Percentiles rank a stretch among this genome's conserved stretches.
phyloP scores from a whole-genome alignment of 2,888 invertebrate species.

The Euplagia quadripunctaria region DNA sequence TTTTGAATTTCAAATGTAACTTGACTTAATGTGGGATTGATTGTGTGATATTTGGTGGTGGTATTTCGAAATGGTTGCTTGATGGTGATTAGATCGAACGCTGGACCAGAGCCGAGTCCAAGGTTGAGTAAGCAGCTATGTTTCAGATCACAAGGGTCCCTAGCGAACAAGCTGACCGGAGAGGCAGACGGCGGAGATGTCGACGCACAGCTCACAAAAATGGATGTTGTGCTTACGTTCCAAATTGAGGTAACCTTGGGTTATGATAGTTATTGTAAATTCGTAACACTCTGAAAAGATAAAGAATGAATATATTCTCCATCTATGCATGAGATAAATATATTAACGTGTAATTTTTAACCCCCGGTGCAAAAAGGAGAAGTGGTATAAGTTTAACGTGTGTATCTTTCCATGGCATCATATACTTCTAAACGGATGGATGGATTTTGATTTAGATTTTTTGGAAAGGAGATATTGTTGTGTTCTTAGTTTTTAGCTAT shows the following conservation, averaged over 20 bases:
- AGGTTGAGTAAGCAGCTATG: constrained; percentile 88
- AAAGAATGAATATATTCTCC: too few relatives aligned
- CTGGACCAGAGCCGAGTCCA: constrained; percentile 86
- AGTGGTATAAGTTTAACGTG: too few relatives aligned
- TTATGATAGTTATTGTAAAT: not conserved
- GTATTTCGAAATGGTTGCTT: constrained; percentile 51
- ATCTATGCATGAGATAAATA: too few relatives aligned
- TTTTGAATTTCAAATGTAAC: constrained; percentile 21
- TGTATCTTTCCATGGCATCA: too few relatives aligned
- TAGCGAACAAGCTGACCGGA: constrained; percentile 96
- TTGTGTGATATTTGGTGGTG: constrained; percentile 58
- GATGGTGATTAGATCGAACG: constrained; percentile 78
- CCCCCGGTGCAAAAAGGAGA: too few relatives aligned
- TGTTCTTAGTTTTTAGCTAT: too few relatives aligned
- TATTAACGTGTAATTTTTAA: too few relatives aligned
- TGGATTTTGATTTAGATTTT: too few relatives aligned
- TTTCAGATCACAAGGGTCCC: constrained; percentile 95
- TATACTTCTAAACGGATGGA: too few relatives aligned
- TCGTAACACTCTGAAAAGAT: not conserved
- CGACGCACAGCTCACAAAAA: constrained; percentile 98
- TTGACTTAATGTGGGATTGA: constrained; percentile 29
- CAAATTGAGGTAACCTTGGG: constrained; percentile 93
- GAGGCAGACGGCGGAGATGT: constrained; percentile 98
- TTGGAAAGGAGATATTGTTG: too few relatives aligned
- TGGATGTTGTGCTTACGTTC: constrained; percentile 99